phyloP scores from a whole-genome alignment of 1,140 invertebrate species.

The Oedothorax gibbosus region DNA sequence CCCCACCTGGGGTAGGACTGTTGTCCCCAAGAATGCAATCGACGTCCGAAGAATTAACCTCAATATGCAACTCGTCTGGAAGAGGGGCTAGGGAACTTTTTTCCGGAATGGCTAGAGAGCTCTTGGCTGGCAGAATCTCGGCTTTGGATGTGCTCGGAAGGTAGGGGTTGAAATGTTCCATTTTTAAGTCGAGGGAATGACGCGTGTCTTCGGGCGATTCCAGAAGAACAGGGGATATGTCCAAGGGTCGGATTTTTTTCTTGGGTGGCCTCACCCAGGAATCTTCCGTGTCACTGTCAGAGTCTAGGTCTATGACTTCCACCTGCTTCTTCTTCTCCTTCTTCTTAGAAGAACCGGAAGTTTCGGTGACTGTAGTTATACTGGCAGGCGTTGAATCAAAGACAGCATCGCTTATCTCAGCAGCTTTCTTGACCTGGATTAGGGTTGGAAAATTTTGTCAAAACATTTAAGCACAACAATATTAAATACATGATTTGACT shows the following conservation, averaged over 20 bases:
- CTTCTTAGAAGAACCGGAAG: background rate
- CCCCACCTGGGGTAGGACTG: background rate
- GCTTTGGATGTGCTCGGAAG: constrained; percentile 14
- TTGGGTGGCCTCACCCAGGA: constrained; percentile 15
- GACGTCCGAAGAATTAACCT: background rate
- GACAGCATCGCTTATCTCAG: constrained; percentile 23
- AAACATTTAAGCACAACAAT: too few species aligned
- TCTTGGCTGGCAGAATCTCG: background rate
- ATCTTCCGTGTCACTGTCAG: constrained; percentile 46
- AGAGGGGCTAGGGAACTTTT: constrained; percentile 13
- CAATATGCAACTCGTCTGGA: constrained; percentile 5
- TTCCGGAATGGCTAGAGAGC: background rate
- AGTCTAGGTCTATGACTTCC: constrained; percentile 40
- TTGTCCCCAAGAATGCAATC: background rate
- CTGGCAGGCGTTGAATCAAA: constrained; percentile 22
- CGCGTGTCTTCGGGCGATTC: constrained; percentile 9
- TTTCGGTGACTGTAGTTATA: background rate
- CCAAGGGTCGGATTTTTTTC: background rate
- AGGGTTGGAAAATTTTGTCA: too few species aligned
- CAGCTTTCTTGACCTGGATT: constrained; percentile 69
- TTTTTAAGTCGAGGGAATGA: background rate
- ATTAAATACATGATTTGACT: too few species aligned
- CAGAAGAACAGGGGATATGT: constrained; percentile 19
- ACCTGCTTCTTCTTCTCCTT: constrained; percentile 8
- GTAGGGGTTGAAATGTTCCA: background rate